These are phyloP conservation scores for Pemphigus obesinymphae DNA, from an alignment of 1,140 invertebrate species.

Conservation along the genomic window DNA sequence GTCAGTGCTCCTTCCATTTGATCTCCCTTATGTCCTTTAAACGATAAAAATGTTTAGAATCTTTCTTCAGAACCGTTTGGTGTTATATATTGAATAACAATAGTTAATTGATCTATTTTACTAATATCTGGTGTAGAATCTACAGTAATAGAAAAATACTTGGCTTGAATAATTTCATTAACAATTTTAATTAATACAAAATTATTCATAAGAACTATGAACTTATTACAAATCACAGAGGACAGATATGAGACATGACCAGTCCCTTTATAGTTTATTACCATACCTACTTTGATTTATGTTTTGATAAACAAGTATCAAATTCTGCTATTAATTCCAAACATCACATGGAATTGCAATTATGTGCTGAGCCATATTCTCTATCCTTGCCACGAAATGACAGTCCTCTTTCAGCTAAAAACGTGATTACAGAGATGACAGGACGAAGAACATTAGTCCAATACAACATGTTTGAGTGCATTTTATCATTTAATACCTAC, in stretches of 20 bases:
- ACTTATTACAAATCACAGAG: too few relatives aligned
- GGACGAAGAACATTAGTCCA: neutral
- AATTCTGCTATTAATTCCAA: too few relatives aligned
- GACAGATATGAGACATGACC: too few relatives aligned
- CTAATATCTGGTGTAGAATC: conserved; percentile 19
- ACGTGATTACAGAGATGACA: conserved; percentile 46
- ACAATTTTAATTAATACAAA: conserved; percentile 10
- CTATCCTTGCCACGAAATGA: conserved; percentile 49
- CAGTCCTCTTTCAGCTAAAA: too few relatives aligned
- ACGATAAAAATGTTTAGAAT: neutral
- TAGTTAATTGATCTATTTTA: conserved; percentile 17
- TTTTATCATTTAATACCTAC: too few relatives aligned
- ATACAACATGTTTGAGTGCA: neutral
- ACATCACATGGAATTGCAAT: conserved; percentile 49
- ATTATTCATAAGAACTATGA: too few relatives aligned
- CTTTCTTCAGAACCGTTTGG: conserved; percentile 22
- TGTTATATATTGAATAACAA: conserved; percentile 13
- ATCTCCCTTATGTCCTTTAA: neutral
- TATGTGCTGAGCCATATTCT: conserved; percentile 47
- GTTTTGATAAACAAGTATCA: conserved; percentile 49
- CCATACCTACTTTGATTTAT: too few relatives aligned
- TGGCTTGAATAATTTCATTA: neutral
- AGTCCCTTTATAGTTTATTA: too few relatives aligned
- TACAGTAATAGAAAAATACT: conserved; percentile 12
- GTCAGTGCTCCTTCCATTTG: neutral